Evolutionary conservation across 2,888 invertebrate species (phyloP), one percentile per base, ranked within the genome.

Genomic region (Geotrupes spiniger): DNA sequence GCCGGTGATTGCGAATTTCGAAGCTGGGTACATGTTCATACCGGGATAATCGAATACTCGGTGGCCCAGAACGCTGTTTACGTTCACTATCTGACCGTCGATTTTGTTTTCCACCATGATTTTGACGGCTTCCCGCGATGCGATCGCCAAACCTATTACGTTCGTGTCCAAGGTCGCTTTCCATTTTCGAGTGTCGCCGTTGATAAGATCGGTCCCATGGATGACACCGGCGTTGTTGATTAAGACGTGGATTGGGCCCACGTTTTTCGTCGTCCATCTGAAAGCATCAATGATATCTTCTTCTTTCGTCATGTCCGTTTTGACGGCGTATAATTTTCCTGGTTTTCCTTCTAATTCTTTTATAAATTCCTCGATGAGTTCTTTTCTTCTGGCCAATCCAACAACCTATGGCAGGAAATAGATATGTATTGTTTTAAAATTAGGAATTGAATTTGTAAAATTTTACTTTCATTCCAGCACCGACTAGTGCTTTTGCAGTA

Each of bases 301-400:
- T 38, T 45, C 45, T 45, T 45, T 21, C 6, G 21, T 4, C 6
- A 21, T 6, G 6, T 21, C 21, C 4, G 6, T 26, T 36, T 38
- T 45, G 10, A 45, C 1, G 2, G 45, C 11, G 12, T 38, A 45
- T 10, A 45, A 16, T 38, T 36, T 36, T 29, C 45, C 45, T 4
- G 29, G 31, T 9, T 11, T 27, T 1, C 28, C 37, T 2, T 1
- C n/a, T 5, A 45, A 16, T 9, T 25, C 6, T 45, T 29, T 25
- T 10, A 16, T 29, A 1, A 45, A 25, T 8, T 37, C 37, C 4
- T 45, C 45, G 2, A 45, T 16, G 28, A 29, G 37, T 36, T 45
- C 36, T 29, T 45, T 44, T 12, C 45, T 21, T 17, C 45, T 26
- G 10, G 45, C 38, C 11, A 45, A 38, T 11, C 45, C 45, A 12